A percentile compares a stretch with the other conserved stretches of the same genome.
phyloP scores from a whole-genome alignment of 2,113 vertebrate genomes.

The Rhinolophus ferrumequinum region DNA sequence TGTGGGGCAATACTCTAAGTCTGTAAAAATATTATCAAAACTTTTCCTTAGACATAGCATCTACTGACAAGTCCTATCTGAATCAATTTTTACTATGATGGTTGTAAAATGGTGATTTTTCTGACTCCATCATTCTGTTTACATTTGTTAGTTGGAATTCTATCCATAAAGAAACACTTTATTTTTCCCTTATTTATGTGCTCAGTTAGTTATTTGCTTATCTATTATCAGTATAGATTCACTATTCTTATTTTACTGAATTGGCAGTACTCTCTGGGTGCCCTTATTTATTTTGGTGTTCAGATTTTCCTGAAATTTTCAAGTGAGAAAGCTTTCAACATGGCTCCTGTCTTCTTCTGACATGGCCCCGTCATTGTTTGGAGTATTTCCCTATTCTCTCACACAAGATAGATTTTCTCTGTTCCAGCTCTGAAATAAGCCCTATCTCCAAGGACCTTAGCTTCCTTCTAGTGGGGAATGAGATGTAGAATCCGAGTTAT shows the following conservation, averaged over 20 bases:
- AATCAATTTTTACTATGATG: not conserved
- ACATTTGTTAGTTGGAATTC: not conserved
- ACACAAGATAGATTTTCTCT: not conserved
- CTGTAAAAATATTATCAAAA: not conserved
- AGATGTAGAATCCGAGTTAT: not conserved
- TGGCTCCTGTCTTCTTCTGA: not conserved
- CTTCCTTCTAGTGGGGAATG: not conserved
- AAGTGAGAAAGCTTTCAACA: not conserved
- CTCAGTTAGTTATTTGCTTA: not conserved
- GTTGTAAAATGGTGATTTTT: not conserved
- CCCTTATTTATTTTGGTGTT: not conserved
- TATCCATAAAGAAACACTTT: not conserved
- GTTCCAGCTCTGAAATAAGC: not conserved
- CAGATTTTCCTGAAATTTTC: not conserved
- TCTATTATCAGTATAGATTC: not conserved
- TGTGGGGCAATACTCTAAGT: not conserved
- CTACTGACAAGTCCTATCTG: not conserved
- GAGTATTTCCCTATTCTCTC: not conserved
- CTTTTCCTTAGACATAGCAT: not conserved
- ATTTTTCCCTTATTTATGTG: not conserved
- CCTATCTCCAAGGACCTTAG: not conserved
- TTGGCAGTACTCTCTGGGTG: not conserved
- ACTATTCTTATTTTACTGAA: not conserved
- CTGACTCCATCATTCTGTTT: not conserved
- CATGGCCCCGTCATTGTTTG: not conserved